Evolutionary conservation across 2,888 invertebrate species (phyloP).

Genomic region (Mesorhabditis belari): DNA sequence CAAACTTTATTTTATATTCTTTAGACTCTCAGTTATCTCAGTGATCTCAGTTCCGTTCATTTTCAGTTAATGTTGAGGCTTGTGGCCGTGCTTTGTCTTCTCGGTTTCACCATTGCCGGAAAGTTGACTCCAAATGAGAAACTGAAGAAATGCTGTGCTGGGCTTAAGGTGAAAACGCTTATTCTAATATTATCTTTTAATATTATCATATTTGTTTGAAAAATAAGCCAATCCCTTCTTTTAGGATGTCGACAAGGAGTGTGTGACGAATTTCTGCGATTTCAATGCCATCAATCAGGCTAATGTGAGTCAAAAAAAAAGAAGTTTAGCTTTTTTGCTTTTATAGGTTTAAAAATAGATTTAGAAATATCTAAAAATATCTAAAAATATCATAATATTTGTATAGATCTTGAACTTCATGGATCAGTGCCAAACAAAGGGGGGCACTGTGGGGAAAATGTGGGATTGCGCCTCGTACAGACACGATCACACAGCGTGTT

Average conservation of each 20-base stretch:
- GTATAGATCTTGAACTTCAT: constrained; percentile 48
- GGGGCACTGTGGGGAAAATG: constrained; percentile 48
- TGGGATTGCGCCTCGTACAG: constrained; percentile 52
- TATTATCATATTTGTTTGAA: neutral
- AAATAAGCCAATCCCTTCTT: neutral
- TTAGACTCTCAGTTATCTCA: too few relatives aligned
- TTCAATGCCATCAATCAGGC: constrained; percentile 51
- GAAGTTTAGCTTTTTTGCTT: neutral
- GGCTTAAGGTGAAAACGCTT: constrained; percentile 24
- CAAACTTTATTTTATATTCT: too few relatives aligned
- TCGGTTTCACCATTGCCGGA: neutral
- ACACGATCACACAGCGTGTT: constrained; percentile 47
- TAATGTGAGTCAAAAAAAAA: constrained; percentile 25
- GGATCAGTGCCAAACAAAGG: constrained; percentile 45
- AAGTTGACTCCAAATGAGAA: constrained; percentile 31
- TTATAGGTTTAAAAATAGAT: too few relatives aligned
- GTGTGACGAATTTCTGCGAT: constrained; percentile 48
- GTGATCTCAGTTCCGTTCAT: too few relatives aligned
- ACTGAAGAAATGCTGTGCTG: constrained; percentile 45
- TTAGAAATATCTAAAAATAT: too few relatives aligned
- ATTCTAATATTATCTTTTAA: neutral
- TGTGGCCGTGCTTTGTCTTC: neutral
- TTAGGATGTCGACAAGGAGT: constrained; percentile 39
- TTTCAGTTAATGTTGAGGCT: neutral
- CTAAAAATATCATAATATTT: too few relatives aligned